Percentiles rank a stretch among this genome's conserved stretches.
Evolutionary conservation across 1,140 invertebrate genomes (phyloP).

Genomic region (Frieseomelitta varia): DNA sequence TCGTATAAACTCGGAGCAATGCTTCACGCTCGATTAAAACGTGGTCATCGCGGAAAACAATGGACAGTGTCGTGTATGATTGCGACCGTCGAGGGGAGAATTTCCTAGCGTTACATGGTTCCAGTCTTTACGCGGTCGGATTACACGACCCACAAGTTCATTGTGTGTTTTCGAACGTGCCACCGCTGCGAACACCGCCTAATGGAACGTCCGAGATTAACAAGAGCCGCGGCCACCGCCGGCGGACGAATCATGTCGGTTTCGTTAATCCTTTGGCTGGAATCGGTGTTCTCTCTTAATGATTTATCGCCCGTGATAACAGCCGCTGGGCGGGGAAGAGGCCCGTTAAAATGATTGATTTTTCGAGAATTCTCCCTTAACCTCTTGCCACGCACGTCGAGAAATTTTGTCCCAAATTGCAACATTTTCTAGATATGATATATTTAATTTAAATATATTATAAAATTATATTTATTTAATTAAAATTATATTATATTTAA

Average conservation of each 20-base stretch:
- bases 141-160: slow-evolving; percentile 24
- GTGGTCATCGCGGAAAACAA: slow-evolving; percentile 26
- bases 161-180: slow-evolving; percentile 21
- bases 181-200: slow-evolving; percentile 43
- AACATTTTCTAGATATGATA: no score
- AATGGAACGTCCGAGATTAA: slow-evolving; percentile 53
- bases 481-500: no score
- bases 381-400: no score
- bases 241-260: slow-evolving; percentile 25
- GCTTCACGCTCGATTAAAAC: background rate
- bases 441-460: no score
- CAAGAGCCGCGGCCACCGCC: background rate
- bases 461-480: no score
- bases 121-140: slow-evolving; percentile 49
- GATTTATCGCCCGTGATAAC: slow-evolving; percentile 25
- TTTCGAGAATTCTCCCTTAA: background rate
- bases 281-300: slow-evolving; percentile 29
- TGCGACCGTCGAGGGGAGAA: background rate
- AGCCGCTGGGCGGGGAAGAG: background rate
- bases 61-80: slow-evolving; percentile 18
- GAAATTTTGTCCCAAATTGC: no score
- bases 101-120: slow-evolving; percentile 37
- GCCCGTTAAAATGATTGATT: background rate
- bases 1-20: background rate
- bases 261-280: slow-evolving; percentile 27